A percentile compares a stretch with the other conserved stretches of the same genome.
Conservation (phyloP, 2,113 vertebrate species). For the Microcebus ravelobensis region DNA sequence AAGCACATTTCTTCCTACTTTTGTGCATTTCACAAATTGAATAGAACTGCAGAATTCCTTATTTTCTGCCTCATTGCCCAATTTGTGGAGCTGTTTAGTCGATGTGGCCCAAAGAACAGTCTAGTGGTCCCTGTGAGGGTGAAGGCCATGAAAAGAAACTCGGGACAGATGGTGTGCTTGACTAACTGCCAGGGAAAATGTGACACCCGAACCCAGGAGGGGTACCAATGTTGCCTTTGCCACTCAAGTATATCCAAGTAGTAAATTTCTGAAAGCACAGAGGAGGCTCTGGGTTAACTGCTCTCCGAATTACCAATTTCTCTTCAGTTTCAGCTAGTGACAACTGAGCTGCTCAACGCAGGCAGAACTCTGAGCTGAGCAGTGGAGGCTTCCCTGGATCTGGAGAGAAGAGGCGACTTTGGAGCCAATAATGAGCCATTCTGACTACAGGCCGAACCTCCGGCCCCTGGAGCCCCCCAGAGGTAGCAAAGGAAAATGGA, state of each 20-base stretch:
- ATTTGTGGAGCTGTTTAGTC: conserved; percentile 6
- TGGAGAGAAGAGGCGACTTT: conserved; percentile 81
- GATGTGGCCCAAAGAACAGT: neutral
- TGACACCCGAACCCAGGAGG: neutral
- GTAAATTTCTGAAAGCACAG: neutral
- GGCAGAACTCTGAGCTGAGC: conserved; percentile 81
- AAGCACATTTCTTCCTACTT: neutral
- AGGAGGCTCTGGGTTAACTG: neutral
- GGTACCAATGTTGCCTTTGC: neutral
- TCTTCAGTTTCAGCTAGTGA: conserved; percentile 85
- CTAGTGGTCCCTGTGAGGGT: neutral
- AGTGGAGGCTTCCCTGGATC: conserved; percentile 75
- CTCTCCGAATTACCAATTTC: conserved; percentile 52
- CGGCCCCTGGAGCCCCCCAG: conserved; percentile 81
- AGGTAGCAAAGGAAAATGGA: conserved; percentile 82
- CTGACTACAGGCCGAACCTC: conserved; percentile 82
- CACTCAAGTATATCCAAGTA: neutral
- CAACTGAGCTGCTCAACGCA: conserved; percentile 75
- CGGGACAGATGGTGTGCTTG: neutral
- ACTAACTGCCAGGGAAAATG: neutral
- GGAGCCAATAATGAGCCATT: conserved; percentile 83
- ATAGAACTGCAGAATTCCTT: neutral
- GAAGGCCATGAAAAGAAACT: neutral
- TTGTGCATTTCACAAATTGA: neutral
- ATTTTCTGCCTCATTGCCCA: neutral